Conservation (phyloP, 2,113 vertebrate species). For the Motacilla alba region DNA sequence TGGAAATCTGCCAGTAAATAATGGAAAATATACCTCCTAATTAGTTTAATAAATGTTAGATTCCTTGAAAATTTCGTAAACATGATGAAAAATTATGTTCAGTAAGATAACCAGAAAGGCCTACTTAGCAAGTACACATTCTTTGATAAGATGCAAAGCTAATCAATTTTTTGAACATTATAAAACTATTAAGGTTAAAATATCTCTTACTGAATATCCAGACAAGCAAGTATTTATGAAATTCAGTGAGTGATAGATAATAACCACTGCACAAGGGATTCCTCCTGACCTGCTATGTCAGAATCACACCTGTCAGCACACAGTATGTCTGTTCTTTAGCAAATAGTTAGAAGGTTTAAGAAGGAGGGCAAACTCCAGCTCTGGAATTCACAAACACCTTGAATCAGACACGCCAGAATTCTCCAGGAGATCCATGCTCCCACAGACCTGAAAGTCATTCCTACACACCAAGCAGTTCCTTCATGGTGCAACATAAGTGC, state of each 20-base stretch:
- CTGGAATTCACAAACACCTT: background rate
- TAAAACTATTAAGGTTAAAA: background rate
- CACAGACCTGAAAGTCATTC: background rate
- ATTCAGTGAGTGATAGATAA: background rate
- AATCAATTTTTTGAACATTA: background rate
- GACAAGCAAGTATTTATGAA: background rate
- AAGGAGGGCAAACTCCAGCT: background rate
- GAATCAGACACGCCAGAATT: background rate
- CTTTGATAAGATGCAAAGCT: background rate
- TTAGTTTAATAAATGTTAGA: background rate
- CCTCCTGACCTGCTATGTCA: background rate
- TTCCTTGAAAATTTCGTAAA: background rate
- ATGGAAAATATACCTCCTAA: background rate
- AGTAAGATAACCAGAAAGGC: background rate
- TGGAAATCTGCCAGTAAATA: background rate
- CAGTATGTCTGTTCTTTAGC: rapidly evolving
- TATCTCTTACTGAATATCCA: background rate
- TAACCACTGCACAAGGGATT: background rate
- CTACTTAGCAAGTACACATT: background rate
- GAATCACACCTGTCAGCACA: background rate
- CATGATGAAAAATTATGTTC: background rate
- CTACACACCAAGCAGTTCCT: background rate
- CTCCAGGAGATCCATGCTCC: background rate
- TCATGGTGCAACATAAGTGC: background rate
- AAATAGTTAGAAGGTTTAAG: background rate